phyloP scores from a whole-genome alignment of 2,113 vertebrate species.

The Oncorhynchus nerka region DNA sequence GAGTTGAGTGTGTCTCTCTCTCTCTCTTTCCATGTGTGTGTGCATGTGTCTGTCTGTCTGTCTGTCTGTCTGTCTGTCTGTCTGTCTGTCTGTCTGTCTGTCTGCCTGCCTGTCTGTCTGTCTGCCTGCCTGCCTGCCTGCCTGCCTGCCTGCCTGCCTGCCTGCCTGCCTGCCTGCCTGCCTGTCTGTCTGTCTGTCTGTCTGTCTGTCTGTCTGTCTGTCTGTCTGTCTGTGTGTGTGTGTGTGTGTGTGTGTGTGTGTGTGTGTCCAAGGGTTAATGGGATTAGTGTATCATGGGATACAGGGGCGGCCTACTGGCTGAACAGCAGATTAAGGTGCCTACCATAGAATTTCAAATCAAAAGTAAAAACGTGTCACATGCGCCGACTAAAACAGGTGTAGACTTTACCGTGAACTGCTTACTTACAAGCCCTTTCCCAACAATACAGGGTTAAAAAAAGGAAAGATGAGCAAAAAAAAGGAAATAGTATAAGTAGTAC shows the following conservation, averaged over 20 bases:
- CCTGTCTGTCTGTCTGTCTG: too few species aligned
- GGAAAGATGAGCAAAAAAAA: too few species aligned
- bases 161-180: not conserved
- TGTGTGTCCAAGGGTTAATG: constrained; percentile 63
- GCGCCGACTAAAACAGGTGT: too few species aligned
- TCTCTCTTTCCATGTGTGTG: not conserved
- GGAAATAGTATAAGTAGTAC: too few species aligned
- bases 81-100: not conserved
- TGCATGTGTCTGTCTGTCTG: not conserved
- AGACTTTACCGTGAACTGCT: too few species aligned
- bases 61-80: not conserved
- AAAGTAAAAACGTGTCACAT: too few species aligned
- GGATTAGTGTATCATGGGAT: constrained; percentile 71
- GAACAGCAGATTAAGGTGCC: constrained; percentile 24
- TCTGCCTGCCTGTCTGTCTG: not conserved
- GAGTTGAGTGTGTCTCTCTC: not conserved
- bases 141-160: too few species aligned
- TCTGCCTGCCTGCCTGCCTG: not conserved
- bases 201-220: too few species aligned
- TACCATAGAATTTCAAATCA: too few species aligned
- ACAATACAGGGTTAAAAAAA: too few species aligned
- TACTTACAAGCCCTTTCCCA: too few species aligned
- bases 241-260: not conserved
- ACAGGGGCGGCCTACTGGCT: constrained; percentile 23
- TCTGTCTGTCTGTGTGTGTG: not conserved